Evolutionary conservation across 23 tunicate species (phyloP), one percentile per base, ranked within the genome.

Genomic region (Oikopleura vanhoeffeni): DNA sequence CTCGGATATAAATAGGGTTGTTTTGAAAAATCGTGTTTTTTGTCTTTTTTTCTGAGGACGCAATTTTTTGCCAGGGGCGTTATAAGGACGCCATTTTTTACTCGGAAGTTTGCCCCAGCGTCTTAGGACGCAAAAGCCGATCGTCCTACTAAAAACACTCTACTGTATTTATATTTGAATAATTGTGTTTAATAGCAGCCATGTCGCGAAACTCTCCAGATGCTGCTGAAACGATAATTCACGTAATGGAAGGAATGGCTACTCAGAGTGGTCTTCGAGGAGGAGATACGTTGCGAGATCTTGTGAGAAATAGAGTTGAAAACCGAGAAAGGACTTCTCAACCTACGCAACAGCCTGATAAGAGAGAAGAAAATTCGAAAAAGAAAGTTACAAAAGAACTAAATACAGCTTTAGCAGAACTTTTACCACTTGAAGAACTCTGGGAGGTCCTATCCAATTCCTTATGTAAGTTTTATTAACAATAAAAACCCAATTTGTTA

Each of bases 381-480:
- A 71, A 71, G 38, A 71, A 71, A 71, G 79, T 18, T 2, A 30
- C 79, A 2, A 30, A 33, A 71, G 27, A 30, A 18, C 35, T 71
- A 4, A 71, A 71, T 30, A 30, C 85, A 0, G 41, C 84, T 39
- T 85, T 95, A 84, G 87, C 91, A 41, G 99, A 95, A 49, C 86
- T 88, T 30, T 67, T 95, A 64, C 91, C 87, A 57, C 85, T 95
- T 40, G 91, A 91, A 39, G 90, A 87, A 38, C 75, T 95, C 85
- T 95, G 99, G 99, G 90, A 95, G 1, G 88, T 87, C n/a, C 89
- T 95, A 32, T 91, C 96, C 8, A 40, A 88, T 2, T 71, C 79
- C 2, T 30, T 71, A 18, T 18, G 79, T 71, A 71, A 71, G 24
- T 49, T 8, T 49, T 49, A 8, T 49, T n/a, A n/a, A n/a, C n/a